These are phyloP conservation scores for Grammomys surdaster DNA, from an alignment of 2,113 vertebrate genomes.

Conservation along the genomic window DNA sequence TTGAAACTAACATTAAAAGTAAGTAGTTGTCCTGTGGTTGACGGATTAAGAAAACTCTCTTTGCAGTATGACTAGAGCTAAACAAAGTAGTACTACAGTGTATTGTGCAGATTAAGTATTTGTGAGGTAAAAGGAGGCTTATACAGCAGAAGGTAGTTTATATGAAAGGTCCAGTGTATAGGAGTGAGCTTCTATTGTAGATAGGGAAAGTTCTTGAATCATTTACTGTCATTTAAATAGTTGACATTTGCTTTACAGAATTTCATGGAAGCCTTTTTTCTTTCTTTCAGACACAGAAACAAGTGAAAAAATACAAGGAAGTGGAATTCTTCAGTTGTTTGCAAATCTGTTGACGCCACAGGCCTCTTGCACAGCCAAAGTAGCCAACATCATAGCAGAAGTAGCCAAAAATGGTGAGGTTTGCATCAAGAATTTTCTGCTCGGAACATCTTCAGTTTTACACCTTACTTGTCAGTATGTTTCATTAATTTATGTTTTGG, in stretches of 20 bases:
- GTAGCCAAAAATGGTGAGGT: constrained; percentile 99
- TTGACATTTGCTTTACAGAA: constrained; percentile 47
- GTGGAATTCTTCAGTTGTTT: constrained; percentile 93
- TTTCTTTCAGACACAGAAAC: constrained; percentile 93
- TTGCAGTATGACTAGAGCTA: constrained; percentile 17
- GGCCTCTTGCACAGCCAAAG: constrained; percentile 95
- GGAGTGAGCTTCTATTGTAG: constrained; percentile 12
- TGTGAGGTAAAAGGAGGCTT: not conserved
- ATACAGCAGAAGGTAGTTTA: constrained; percentile 54
- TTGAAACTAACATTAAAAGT: constrained; percentile 38
- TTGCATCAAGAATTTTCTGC: constrained; percentile 89
- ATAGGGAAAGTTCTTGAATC: constrained; percentile 25
- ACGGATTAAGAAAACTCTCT: constrained; percentile 3
- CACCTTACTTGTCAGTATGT: constrained; percentile 90
- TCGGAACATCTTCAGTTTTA: constrained; percentile 90
- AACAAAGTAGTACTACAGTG: constrained; percentile 12
- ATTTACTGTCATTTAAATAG: not conserved
- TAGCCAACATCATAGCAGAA: constrained; percentile 99
- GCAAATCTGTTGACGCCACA: constrained; percentile 91
- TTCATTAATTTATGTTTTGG: constrained; percentile 90
- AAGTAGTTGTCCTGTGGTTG: not conserved
- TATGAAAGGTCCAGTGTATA: constrained; percentile 22
- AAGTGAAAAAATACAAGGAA: constrained; percentile 97
- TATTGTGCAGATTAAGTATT: constrained; percentile 1
- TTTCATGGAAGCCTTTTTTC: constrained; percentile 65